Conservation (phyloP, 2,797 vertebrate species). For the Meda fulgida region DNA sequence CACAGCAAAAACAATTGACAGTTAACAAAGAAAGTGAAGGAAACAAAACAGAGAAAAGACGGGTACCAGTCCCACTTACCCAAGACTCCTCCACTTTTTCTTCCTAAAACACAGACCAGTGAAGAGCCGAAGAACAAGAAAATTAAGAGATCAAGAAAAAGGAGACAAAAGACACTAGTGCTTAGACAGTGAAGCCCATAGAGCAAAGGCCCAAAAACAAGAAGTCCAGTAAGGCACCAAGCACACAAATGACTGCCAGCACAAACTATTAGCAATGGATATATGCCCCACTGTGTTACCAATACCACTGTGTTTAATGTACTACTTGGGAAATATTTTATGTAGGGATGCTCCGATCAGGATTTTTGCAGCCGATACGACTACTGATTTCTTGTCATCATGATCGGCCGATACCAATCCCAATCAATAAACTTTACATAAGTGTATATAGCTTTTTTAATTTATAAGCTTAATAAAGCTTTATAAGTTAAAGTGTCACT, state of each 20-base stretch:
- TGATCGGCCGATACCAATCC: too few relatives aligned
- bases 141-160: slow-evolving; percentile 59
- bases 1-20: slow-evolving; percentile 10
- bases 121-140: slow-evolving; percentile 60
- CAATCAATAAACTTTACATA: too few relatives aligned
- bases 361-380: background rate
- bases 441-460: too few relatives aligned
- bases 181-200: slow-evolving; percentile 83
- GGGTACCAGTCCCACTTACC: slow-evolving; percentile 81
- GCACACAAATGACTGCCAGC: slow-evolving; percentile 45
- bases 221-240: slow-evolving; percentile 73
- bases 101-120: slow-evolving; percentile 90
- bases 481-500: too few relatives aligned
- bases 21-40: slow-evolving; percentile 3
- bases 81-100: slow-evolving; percentile 92
- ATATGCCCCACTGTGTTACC: background rate
- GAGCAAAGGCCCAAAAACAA: slow-evolving; percentile 76
- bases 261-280: slow-evolving; percentile 29
- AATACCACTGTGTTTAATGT: too few relatives aligned
- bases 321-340: background rate
- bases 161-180: slow-evolving; percentile 81
- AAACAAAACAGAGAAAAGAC: slow-evolving; percentile 60
- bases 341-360: background rate
- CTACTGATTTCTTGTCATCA: background rate
- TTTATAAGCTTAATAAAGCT: too few relatives aligned